A percentile compares a stretch with the other conserved stretches of the same genome.
Evolutionary conservation across 2,888 invertebrate genomes (phyloP).

Genomic region (Idaea biselata): DNA sequence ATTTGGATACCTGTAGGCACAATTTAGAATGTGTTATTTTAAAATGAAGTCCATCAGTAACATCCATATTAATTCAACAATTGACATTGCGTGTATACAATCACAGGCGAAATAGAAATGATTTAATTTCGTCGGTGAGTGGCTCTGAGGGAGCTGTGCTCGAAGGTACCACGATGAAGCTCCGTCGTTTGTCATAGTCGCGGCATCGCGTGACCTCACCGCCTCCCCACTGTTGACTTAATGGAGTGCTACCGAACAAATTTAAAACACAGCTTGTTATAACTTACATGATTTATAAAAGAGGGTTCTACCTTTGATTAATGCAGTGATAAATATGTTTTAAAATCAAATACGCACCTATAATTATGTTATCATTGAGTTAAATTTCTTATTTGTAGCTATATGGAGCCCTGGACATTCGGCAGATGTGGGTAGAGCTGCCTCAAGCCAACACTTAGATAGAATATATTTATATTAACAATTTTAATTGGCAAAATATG

Average conservation of each 20-base stretch:
- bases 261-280: constrained; percentile 53
- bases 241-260: constrained; percentile 66
- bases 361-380: background rate
- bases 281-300: constrained; percentile 48
- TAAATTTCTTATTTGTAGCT: no score
- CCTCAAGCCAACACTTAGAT: no score
- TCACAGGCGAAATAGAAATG: constrained; percentile 69
- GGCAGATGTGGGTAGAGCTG: no score
- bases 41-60: constrained; percentile 10
- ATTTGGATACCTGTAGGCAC: no score
- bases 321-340: constrained; percentile 7
- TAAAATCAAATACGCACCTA: constrained; percentile 2
- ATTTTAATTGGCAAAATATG: no score
- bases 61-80: constrained; percentile 48
- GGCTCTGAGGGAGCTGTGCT: constrained; percentile 47
- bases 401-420: no score
- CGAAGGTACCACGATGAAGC: constrained; percentile 12
- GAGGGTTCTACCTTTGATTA: constrained; percentile 3
- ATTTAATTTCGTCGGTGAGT: constrained; percentile 69
- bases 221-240: constrained; percentile 63
- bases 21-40: background rate
- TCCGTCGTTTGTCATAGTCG: constrained; percentile 47
- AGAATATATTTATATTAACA: no score
- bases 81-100: constrained; percentile 63
- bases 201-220: constrained; percentile 61